Percentiles rank a stretch among this genome's conserved stretches.
Evolutionary conservation across 2,113 vertebrate genomes (phyloP).

Genomic region (Phalacrocorax brasilianus): DNA sequence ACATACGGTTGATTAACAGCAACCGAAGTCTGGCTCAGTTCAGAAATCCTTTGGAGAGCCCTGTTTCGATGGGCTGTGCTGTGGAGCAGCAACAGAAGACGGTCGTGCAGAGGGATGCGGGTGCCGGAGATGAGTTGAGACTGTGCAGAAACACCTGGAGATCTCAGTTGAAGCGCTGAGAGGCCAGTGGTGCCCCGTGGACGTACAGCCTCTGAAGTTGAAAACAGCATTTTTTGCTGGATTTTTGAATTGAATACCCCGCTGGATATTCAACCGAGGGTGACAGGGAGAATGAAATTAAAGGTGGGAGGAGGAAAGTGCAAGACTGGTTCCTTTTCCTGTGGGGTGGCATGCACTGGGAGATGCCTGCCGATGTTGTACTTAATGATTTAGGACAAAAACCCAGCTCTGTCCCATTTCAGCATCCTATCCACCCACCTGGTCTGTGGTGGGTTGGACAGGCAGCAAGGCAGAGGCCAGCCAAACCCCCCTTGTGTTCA

Average conservation of each 20-base stretch:
- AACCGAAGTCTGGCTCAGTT: neutral
- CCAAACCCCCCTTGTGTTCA: neutral
- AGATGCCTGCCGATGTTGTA: fast-evolving
- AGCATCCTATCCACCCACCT: fast-evolving
- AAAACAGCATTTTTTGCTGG: neutral
- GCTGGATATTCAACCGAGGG: neutral
- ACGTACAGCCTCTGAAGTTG: neutral
- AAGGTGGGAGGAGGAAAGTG: neutral
- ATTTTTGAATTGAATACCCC: neutral
- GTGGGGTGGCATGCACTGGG: neutral
- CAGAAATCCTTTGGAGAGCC: neutral
- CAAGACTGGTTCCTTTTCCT: neutral
- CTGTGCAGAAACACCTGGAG: neutral
- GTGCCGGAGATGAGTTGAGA: neutral
- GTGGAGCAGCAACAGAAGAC: neutral
- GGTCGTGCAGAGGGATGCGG: fast-evolving
- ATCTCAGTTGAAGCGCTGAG: fast-evolving
- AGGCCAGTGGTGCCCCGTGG: fast-evolving
- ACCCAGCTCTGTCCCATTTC: neutral
- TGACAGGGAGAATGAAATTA: neutral
- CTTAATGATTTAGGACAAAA: neutral
- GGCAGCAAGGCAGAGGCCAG: neutral
- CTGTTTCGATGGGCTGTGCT: neutral
- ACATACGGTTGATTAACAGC: neutral
- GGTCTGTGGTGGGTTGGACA: neutral